Base-by-base conservation (phyloP, 1,140 invertebrate species). In the Leptinotarsa texana region DNA sequence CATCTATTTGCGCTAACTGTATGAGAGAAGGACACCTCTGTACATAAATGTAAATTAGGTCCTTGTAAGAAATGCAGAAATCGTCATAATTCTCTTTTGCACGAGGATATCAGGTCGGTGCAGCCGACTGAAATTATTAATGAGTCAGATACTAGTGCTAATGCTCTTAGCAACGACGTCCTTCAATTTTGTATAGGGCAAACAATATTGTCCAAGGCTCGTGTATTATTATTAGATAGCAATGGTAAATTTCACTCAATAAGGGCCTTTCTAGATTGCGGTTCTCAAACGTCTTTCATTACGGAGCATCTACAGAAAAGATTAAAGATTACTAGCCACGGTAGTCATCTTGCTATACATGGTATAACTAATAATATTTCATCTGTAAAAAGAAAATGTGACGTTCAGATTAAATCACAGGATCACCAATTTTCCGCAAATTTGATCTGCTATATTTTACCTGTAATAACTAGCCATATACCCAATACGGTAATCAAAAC, bases 51-150 rank as follows among this genome's bases (percentile, higher is more conserved):
- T 57, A n/a, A n/a, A 57, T 17, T 57, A 57, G 51, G 51, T 57
- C 15, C 15, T 17, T 57, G 51, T 57, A 57, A 57, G 6, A 57
- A n/a, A 57, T 57, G 51, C 51, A n/a, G 6, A n/a, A 17, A 4
- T 57, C 51, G 51, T n/a, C 51, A 57, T 57, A 57, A 57, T n/a
- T 57, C 51, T n/a, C 51, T 57, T 57, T 57, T 57, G n/a, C 15
- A 57, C 6, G 51, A 57, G 15, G 51, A 57, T n/a, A 57, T 57
- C 3, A 57, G 51, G n/a, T 8, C 51, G 6, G 51, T 57, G 15
- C 51, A 57, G 17, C 3, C 51, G 3, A 13, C 13, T 57, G 51
- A 57, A 57, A 57, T 8, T 8, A 57, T n/a, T 57, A n/a, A 57
- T 57, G 51, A 57, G 15, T 33, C 33, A 11, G 15, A 1, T 17